phyloP scores from a whole-genome alignment of 2,797 vertebrate species.

The Poeciliopsis infans region DNA sequence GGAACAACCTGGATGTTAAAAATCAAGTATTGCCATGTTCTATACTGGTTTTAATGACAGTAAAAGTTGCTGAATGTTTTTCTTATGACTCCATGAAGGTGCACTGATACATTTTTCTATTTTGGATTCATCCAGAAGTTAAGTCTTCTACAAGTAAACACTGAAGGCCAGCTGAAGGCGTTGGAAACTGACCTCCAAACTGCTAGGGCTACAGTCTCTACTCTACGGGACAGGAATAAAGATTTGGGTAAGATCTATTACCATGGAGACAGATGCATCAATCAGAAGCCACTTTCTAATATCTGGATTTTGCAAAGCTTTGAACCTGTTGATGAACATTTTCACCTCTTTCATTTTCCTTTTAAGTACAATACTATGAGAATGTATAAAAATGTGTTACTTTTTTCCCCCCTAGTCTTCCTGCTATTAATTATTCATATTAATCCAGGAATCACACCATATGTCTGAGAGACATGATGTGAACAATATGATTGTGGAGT shows the following conservation, averaged over 20 bases:
- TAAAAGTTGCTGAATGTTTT: neutral
- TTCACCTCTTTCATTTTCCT: neutral
- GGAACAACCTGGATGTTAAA: conserved; percentile 86
- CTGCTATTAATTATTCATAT: neutral
- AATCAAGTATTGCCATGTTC: conserved; percentile 79
- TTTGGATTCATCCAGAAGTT: conserved; percentile 73
- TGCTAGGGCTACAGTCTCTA: conserved; percentile 58
- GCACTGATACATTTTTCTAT: neutral
- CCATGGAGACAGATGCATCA: neutral
- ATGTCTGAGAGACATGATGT: neutral
- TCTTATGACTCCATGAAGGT: neutral
- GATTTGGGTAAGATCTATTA: conserved; percentile 76
- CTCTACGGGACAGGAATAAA: conserved; percentile 76
- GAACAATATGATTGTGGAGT: neutral
- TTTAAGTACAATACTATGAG: neutral
- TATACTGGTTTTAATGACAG: neutral
- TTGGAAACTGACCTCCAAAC: conserved; percentile 77
- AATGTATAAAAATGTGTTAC: neutral
- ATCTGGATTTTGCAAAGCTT: neutral
- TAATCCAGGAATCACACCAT: neutral
- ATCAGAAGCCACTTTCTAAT: neutral
- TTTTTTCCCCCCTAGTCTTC: neutral
- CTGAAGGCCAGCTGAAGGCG: conserved; percentile 74
- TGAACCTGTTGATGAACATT: neutral
- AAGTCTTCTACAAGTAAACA: conserved; percentile 76